A percentile compares a stretch with the other conserved stretches of the same genome.
Evolutionary conservation across 2,113 vertebrate genomes (phyloP).

Genomic region (Saimiri boliviensis): DNA sequence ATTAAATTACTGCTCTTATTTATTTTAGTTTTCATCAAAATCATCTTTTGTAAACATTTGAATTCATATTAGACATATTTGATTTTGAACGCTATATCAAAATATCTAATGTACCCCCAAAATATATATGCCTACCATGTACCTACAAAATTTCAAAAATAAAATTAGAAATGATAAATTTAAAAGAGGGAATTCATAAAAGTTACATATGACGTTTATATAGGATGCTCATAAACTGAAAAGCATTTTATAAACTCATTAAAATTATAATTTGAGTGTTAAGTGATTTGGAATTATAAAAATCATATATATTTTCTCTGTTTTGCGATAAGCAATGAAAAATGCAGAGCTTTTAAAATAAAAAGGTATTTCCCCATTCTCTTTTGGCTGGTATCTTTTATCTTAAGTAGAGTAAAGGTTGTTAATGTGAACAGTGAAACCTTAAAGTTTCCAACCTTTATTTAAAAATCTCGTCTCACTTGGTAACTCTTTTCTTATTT

Average conservation of each 20-base stretch:
- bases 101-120: too few relatives aligned
- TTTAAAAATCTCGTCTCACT: background rate
- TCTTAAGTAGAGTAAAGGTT: background rate
- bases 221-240: background rate
- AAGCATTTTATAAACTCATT: background rate
- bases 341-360: background rate
- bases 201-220: too few relatives aligned
- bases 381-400: background rate
- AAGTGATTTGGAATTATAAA: background rate
- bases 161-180: too few relatives aligned
- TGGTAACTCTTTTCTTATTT: background rate
- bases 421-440: background rate
- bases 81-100: too few relatives aligned
- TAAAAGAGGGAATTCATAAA: too few relatives aligned
- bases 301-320: background rate
- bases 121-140: too few relatives aligned
- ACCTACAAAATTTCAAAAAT: too few relatives aligned
- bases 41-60: background rate
- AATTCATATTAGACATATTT: background rate
- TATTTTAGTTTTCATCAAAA: conserved; percentile 13
- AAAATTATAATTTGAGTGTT: background rate
- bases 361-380: background rate
- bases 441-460: background rate
- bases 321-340: background rate
- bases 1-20: background rate